phyloP scores from a whole-genome alignment of 2,113 vertebrate genomes.

The Rhinolophus sinicus region DNA sequence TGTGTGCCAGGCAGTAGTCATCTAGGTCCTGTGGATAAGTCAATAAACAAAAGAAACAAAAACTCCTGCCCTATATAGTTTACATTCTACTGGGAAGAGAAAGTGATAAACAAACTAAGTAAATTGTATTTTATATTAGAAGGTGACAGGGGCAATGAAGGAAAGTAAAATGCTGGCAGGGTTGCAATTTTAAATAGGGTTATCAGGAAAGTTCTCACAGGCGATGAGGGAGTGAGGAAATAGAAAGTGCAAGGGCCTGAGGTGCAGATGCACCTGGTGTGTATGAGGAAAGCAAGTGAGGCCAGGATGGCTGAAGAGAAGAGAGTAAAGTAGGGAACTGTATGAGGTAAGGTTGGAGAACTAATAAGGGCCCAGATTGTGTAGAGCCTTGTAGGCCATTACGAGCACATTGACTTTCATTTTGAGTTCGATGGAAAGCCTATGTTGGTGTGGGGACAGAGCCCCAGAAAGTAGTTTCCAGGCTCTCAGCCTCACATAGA shows the following conservation, averaged over 20 bases:
- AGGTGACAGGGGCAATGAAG: background rate
- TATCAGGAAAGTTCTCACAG: background rate
- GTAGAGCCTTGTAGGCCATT: background rate
- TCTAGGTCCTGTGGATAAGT: background rate
- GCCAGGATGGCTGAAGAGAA: background rate
- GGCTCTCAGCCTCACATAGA: too few species aligned
- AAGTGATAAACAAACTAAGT: background rate
- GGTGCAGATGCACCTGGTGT: background rate
- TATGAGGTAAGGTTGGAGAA: background rate
- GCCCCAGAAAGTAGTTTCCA: too few species aligned
- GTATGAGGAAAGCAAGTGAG: background rate
- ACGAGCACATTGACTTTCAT: background rate
- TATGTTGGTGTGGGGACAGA: too few species aligned
- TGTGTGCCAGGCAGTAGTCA: background rate
- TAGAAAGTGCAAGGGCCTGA: background rate
- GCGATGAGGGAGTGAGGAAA: background rate
- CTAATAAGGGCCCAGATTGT: background rate
- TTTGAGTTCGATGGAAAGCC: background rate
- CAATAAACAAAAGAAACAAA: background rate
- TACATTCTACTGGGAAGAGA: background rate
- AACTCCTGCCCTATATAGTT: background rate
- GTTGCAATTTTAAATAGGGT: background rate
- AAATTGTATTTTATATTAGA: background rate
- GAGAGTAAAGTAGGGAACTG: background rate
- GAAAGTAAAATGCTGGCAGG: background rate